Evolutionary conservation across 2,888 invertebrate species (phyloP), one percentile per base, ranked within the genome.

Genomic region (Andrena flavipes): DNA sequence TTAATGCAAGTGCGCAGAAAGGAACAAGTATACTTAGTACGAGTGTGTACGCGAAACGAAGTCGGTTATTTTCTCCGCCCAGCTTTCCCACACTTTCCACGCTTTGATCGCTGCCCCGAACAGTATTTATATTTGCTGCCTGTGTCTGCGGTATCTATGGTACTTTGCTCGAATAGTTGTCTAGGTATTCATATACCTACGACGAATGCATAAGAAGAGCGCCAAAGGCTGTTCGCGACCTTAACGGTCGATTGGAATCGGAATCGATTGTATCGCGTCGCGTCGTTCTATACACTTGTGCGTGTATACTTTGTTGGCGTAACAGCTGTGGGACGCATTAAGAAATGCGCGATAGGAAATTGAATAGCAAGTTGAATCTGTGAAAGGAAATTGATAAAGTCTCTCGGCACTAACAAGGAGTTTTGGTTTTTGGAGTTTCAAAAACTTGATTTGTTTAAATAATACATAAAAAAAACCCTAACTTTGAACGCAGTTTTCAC

Each of bases 81-180:
- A 89, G 93, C 93, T 93, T 93, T 93, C 93, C 92, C 93, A 93
- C 93, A 93, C 93, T 93, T 93, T 93, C 93, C 92, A 92, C 90
- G 88, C 87, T 87, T 80, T 26, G 84, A 74, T 77, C 30, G 76
- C 62, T 51, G 65, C 79, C 72, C 62, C 20, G 60, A 54, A 26
- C 35, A 62, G 48, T 63, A 49, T 68, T 73, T 49, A n/a, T 42
- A 60, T 71, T 59, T 65, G 16, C 26, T 23, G 64, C 23, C 54
- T n/a, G 42, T 7, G 68, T 56, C 13, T 67, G 20, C 20, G 51
- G 42, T 1, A 16, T 42, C 16, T 42, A 16, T 16, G 30, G 30
- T 30, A 26, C 20, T 51, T 54, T 10, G 30, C 13, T 30, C 51
- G 20, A 4, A 54, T 29, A 33, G 30, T 8, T 26, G 4, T 16